Base-by-base conservation (phyloP, 2,888 invertebrate genomes). In the Archips crataeganus region DNA sequence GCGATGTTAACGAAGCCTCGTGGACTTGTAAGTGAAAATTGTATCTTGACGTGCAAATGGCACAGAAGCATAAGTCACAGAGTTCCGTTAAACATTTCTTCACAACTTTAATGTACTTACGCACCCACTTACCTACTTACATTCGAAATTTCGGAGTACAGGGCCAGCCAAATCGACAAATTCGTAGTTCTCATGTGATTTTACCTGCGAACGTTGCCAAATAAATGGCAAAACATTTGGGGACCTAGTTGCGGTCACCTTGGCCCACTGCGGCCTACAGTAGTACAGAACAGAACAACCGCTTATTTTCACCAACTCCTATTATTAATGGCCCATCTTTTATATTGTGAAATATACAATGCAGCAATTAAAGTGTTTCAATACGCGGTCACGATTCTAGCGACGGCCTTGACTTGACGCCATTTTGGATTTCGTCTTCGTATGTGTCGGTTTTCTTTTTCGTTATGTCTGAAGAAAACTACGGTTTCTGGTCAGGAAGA, bases 181-280 rank as follows among this genome's bases (percentile, higher is more conserved):
- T 49, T 49, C 47, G 57, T 36, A 36, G 45, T 64, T 60, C 45
- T 74, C 73, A 59, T 39, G 59, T n/a, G 34, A 59, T 75, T 75
- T 76, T 67, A 76, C 77, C 71, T 77, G 77, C 75, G 68, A 70
- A 77, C 75, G 75, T 78, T 71, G 59, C 75, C 76, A 74, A 79
- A 79, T 78, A 79, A 70, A 78, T 79, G 78, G 79, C 78, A 76
- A 69, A 78, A 80, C 76, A 57, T 67, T 76, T 75, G 75, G 77
- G 77, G 80, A 75, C 79, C 79, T 79, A 78, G 74, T 74, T 77
- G 11, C 57, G 36, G 47, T 60, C 69, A 71, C 80, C 80, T 80
- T 80, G 80, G 78, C 80, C 79, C 51, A 79, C 73, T 79, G 76
- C 60, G 23, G 59, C 74, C 74, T 68, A 66, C 75, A 39, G 59